phyloP scores from a whole-genome alignment of 2,113 vertebrate species.

The Turdus rufiventris region DNA sequence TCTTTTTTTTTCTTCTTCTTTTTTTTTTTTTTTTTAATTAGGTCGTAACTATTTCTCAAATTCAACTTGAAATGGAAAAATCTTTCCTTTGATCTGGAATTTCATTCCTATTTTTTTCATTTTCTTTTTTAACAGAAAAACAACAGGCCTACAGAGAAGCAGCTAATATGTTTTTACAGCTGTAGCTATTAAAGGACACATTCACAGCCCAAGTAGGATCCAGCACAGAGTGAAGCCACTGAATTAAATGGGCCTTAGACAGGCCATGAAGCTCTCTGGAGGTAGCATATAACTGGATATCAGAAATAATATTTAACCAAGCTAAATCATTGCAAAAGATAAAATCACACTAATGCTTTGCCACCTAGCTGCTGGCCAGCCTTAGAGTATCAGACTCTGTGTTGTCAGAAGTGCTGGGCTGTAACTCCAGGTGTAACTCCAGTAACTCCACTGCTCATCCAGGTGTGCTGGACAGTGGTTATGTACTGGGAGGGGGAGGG shows the following conservation, averaged over 20 bases:
- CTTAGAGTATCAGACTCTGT: not conserved
- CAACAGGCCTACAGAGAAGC: not conserved
- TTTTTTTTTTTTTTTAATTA: not conserved
- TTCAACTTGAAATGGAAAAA: not conserved
- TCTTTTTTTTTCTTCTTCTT: not conserved
- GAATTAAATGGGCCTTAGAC: not conserved
- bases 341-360: not conserved
- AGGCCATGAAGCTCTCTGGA: not conserved
- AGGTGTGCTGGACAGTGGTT: not conserved
- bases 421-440: not conserved
- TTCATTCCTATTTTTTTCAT: not conserved
- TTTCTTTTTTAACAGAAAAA: not conserved
- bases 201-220: not conserved
- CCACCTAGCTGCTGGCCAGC: not conserved
- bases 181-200: not conserved
- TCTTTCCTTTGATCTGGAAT: not conserved
- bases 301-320: not conserved
- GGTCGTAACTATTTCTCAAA: not conserved
- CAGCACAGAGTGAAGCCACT: not conserved
- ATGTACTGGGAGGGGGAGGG: not conserved
- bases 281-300: not conserved
- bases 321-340: not conserved
- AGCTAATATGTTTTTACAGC: slow-evolving; percentile 18
- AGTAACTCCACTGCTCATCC: not conserved
- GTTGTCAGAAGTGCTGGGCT: not conserved